Evolutionary conservation across 2,797 vertebrate genomes (phyloP).

Genomic region (Alcedo atthis): DNA sequence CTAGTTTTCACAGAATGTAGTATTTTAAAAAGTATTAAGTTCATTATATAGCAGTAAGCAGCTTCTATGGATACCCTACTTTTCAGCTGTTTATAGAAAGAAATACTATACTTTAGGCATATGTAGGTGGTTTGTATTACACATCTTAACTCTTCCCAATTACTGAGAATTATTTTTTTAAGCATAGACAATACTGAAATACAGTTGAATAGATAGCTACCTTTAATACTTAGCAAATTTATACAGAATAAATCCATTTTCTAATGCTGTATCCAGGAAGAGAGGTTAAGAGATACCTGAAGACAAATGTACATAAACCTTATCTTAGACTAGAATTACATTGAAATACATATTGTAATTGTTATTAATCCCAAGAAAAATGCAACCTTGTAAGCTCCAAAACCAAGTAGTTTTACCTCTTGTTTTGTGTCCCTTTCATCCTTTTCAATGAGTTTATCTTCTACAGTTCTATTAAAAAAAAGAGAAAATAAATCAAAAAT

Average conservation of each 20-base stretch:
- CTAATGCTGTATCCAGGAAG: neutral
- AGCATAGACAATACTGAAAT: neutral
- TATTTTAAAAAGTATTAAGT: neutral
- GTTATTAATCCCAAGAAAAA: neutral
- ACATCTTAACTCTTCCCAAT: neutral
- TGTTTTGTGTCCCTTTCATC: neutral
- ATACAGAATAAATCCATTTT: neutral
- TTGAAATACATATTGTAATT: neutral
- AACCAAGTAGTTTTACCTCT: conserved; percentile 58
- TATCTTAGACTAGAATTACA: neutral
- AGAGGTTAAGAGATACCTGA: neutral
- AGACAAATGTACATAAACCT: neutral
- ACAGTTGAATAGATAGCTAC: neutral
- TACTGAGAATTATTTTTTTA: neutral
- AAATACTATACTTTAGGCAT: neutral
- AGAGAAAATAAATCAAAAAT: neutral
- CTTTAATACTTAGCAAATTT: neutral
- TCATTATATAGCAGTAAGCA: neutral
- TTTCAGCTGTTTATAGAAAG: neutral
- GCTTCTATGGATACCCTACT: neutral
- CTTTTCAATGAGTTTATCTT: conserved; percentile 17
- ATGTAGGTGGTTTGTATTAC: neutral
- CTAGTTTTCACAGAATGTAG: neutral
- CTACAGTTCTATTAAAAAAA: conserved; percentile 35
- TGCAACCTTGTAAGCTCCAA: neutral